Conservation (phyloP, 2,888 invertebrate genomes). For the Ectemnius lituratus region DNA sequence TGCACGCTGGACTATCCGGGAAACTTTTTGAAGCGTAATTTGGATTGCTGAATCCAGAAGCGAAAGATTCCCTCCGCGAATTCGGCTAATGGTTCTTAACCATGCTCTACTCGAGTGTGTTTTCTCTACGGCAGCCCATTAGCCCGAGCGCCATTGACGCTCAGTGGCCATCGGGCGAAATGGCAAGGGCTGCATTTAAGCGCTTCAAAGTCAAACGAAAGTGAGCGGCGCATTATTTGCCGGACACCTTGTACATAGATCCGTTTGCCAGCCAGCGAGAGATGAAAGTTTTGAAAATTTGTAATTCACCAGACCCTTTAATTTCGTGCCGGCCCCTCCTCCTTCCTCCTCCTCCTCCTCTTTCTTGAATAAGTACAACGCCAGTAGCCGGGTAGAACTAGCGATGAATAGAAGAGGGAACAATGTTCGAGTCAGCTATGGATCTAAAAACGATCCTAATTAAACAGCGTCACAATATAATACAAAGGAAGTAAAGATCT, state of each 20-base stretch:
- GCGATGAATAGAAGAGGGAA: too few species aligned
- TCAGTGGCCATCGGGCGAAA: not conserved
- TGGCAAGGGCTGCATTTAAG: slow-evolving; percentile 1
- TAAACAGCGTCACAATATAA: slow-evolving; percentile 10
- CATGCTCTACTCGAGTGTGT: not conserved
- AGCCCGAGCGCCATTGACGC: not conserved
- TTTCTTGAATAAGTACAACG: too few species aligned
- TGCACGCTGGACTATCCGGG: too few species aligned
- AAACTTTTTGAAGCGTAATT: slow-evolving; percentile 45
- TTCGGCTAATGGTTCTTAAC: slow-evolving; percentile 12
- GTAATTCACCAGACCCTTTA: not conserved
- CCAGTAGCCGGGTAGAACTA: too few species aligned
- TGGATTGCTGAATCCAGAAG: slow-evolving; percentile 26
- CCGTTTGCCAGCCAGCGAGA: not conserved
- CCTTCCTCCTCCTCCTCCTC: too few species aligned
- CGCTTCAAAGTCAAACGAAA: slow-evolving; percentile 4
- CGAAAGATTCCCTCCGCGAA: slow-evolving; percentile 16
- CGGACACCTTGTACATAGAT: slow-evolving; percentile 8
- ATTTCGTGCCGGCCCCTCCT: too few species aligned
- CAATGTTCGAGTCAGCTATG: too few species aligned
- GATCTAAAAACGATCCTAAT: slow-evolving; percentile 34
- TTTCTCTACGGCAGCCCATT: slow-evolving; percentile 11
- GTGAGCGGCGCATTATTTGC: not conserved
- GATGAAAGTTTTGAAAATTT: not conserved
- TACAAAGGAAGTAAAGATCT: not conserved